Conservation (phyloP, 2,888 invertebrate species). For the Malthinus seriepunctatus region DNA sequence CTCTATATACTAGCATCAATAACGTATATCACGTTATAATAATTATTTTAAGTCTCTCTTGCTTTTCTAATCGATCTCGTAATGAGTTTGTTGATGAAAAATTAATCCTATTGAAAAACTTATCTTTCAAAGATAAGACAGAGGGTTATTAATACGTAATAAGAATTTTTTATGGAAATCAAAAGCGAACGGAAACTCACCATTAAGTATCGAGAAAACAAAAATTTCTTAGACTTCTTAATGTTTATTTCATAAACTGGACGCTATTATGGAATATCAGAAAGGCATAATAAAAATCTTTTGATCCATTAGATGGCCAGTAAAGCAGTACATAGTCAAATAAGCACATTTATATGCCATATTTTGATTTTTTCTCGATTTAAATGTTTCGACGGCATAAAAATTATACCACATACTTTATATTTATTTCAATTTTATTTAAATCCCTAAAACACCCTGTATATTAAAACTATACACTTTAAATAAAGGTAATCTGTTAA, state of each 20-base stretch:
- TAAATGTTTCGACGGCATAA: background rate
- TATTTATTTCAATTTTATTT: slow-evolving; percentile 5
- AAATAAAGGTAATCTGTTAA: background rate
- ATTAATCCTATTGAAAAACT: slow-evolving; percentile 3
- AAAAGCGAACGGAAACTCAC: no score
- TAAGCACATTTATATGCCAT: slow-evolving; percentile 27
- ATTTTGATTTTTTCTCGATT: slow-evolving; percentile 22
- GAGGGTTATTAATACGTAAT: no score
- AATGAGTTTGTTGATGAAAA: slow-evolving; percentile 5
- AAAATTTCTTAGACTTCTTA: background rate
- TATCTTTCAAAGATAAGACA: background rate
- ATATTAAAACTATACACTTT: background rate
- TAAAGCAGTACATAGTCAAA: slow-evolving; percentile 18
- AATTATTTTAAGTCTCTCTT: slow-evolving; percentile 5
- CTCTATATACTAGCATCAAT: slow-evolving; percentile 27
- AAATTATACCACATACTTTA: background rate
- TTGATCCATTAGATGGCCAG: slow-evolving; percentile 27
- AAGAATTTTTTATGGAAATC: no score
- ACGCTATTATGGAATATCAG: slow-evolving; percentile 28
- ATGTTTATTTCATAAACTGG: slow-evolving; percentile 28
- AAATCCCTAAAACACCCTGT: background rate
- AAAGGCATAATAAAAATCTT: slow-evolving; percentile 26
- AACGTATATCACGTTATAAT: slow-evolving; percentile 24
- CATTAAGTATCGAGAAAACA: no score
- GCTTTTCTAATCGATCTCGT: slow-evolving; percentile 3